A percentile compares a stretch with the other conserved stretches of the same genome.
These are phyloP conservation scores for Tinea trinotella DNA, from an alignment of 2,888 invertebrate genomes.

Conservation along the genomic window DNA sequence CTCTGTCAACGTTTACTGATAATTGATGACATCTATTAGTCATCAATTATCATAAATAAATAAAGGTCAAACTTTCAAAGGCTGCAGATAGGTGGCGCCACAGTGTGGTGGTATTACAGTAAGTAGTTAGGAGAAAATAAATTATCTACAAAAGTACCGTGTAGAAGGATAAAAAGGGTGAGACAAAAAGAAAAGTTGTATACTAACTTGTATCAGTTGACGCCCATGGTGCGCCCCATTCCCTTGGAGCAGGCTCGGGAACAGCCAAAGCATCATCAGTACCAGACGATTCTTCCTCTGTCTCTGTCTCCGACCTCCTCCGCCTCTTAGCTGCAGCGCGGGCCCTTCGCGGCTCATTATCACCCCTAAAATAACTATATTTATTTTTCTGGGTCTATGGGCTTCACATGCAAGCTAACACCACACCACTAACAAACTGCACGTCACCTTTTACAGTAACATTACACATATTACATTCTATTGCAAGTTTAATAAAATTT, in stretches of 20 bases:
- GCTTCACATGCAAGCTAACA: slow-evolving; percentile 20
- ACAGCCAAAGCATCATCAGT: slow-evolving; percentile 52
- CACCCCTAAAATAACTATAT: slow-evolving; percentile 33
- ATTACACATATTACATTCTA: neutral
- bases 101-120: too few species aligned
- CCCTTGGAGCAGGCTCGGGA: slow-evolving; percentile 61
- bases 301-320: slow-evolving; percentile 60
- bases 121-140: too few species aligned
- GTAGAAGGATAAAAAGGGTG: too few species aligned
- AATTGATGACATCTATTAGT: too few species aligned
- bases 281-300: slow-evolving; percentile 62
- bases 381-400: slow-evolving; percentile 5
- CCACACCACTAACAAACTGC: slow-evolving; percentile 9
- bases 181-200: too few species aligned
- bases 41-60: too few species aligned
- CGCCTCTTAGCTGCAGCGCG: slow-evolving; percentile 48
- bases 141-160: too few species aligned
- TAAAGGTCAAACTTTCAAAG: too few species aligned
- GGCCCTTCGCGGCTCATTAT: slow-evolving; percentile 45
- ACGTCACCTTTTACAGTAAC: neutral
- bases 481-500: too few species aligned
- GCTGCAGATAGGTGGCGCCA: too few species aligned
- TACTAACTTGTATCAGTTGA: slow-evolving; percentile 35
- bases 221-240: slow-evolving; percentile 71
- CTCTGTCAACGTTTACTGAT: too few species aligned